Conservation (phyloP, 2,888 invertebrate genomes). For the Nysson spinosus region DNA sequence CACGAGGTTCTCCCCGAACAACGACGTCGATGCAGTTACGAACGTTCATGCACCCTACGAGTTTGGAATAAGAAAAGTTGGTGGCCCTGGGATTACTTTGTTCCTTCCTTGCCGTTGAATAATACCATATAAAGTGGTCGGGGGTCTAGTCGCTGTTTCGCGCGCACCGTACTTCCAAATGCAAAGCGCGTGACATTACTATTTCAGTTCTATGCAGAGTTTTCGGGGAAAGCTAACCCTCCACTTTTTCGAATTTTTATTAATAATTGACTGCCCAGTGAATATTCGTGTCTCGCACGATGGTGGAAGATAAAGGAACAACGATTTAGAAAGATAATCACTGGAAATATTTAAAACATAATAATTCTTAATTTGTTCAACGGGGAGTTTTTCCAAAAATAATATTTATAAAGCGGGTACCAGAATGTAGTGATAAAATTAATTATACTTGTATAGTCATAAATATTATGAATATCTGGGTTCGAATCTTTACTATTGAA, state of each 20-base stretch:
- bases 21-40: slow-evolving; percentile 18
- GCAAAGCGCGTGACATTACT: slow-evolving; percentile 53
- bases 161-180: slow-evolving; percentile 51
- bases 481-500: too few relatives aligned
- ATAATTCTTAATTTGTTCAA: too few relatives aligned
- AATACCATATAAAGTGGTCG: slow-evolving; percentile 36
- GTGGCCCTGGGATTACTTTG: slow-evolving; percentile 36
- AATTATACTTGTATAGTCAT: too few relatives aligned
- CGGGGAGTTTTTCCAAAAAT: too few relatives aligned
- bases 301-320: too few relatives aligned
- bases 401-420: too few relatives aligned
- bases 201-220: slow-evolving; percentile 41
- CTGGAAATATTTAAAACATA: too few relatives aligned
- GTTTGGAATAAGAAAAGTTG: slow-evolving; percentile 52
- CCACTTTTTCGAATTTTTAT: slow-evolving; percentile 26
- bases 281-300: too few relatives aligned
- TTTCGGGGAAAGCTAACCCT: slow-evolving; percentile 15
- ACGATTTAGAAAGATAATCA: too few relatives aligned
- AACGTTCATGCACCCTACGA: slow-evolving; percentile 16
- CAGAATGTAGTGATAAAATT: too few relatives aligned
- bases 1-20: background rate
- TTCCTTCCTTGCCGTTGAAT: slow-evolving; percentile 40
- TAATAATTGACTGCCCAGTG: slow-evolving; percentile 50
- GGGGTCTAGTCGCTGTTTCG: slow-evolving; percentile 30
- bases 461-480: too few relatives aligned